Conservation (phyloP, 2,888 invertebrate genomes). For the Candidula unifasciata region DNA sequence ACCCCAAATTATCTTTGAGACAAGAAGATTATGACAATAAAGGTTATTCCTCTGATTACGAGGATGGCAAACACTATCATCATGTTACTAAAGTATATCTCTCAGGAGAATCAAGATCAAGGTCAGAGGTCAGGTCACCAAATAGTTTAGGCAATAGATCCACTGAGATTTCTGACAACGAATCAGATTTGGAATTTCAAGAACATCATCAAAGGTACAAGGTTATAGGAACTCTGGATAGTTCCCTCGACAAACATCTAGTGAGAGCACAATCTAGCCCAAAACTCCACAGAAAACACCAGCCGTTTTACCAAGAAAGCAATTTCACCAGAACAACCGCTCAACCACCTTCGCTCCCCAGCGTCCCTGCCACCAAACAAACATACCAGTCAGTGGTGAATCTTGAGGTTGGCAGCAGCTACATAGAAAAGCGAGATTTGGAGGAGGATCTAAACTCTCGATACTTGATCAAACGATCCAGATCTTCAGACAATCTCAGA, state of each 20-base stretch:
- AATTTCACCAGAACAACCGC: neutral
- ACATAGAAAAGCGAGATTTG: neutral
- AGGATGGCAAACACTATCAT: constrained; percentile 34
- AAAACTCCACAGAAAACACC: neutral
- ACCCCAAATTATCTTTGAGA: constrained; percentile 42
- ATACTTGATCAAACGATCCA: constrained; percentile 9
- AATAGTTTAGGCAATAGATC: neutral
- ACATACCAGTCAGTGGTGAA: constrained; percentile 42
- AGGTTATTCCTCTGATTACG: constrained; percentile 29
- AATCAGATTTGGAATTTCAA: constrained; percentile 1
- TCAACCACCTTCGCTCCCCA: neutral
- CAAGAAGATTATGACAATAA: constrained; percentile 25
- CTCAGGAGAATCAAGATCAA: constrained; percentile 32
- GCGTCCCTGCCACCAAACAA: neutral
- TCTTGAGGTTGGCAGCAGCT: constrained; percentile 13
- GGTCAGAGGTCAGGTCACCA: neutral
- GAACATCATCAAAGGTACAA: constrained; percentile 44
- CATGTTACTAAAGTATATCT: constrained; percentile 48
- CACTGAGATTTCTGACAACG: neutral
- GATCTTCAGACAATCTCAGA: constrained; percentile 17
- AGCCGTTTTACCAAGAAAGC: constrained; percentile 28
- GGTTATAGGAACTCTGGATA: constrained; percentile 28
- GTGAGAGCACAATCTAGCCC: constrained; percentile 18
- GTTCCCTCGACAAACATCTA: neutral
- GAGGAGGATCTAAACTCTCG: neutral